Evolutionary conservation across 2,888 invertebrate genomes (phyloP).

Genomic region (Tupiocoris notatus): DNA sequence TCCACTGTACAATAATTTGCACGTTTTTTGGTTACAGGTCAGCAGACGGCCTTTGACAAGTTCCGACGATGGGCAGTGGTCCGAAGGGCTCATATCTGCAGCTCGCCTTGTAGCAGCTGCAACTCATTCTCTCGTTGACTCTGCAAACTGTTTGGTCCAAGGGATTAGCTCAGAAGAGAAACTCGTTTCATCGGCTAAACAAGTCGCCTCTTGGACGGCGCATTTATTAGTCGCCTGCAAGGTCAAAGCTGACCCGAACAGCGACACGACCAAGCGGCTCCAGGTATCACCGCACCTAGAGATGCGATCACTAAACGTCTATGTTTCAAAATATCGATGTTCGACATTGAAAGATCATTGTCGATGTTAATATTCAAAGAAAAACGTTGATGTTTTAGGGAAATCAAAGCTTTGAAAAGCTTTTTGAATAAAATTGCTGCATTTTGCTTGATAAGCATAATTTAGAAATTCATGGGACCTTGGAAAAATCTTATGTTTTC

Average conservation of each 20-base stretch:
- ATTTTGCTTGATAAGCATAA: too few species aligned
- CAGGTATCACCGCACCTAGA: too few species aligned
- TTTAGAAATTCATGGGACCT: too few species aligned
- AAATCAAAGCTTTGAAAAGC: too few species aligned
- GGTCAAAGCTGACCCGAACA: constrained; percentile 93
- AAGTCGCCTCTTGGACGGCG: constrained; percentile 95
- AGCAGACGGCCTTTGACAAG: constrained; percentile 76
- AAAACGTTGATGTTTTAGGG: too few species aligned
- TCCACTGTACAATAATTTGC: too few species aligned
- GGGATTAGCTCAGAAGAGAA: constrained; percentile 92
- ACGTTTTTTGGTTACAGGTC: constrained; percentile 55
- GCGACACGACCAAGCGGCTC: constrained; percentile 86
- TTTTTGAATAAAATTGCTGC: too few species aligned
- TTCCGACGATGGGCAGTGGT: constrained; percentile 97
- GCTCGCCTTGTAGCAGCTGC: constrained; percentile 95
- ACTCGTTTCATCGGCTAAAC: constrained; percentile 92
- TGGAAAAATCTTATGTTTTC: too few species aligned
- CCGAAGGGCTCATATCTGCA: constrained; percentile 92
- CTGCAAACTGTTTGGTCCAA: constrained; percentile 94
- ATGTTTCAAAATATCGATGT: too few species aligned
- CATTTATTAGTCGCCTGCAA: constrained; percentile 97
- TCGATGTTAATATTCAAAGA: too few species aligned
- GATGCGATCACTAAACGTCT: too few species aligned
- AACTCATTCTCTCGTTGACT: constrained; percentile 95
- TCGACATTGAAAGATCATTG: too few species aligned